These are phyloP conservation scores for Cephus spinipes DNA, from an alignment of 2,888 invertebrate species.

Conservation along the genomic window DNA sequence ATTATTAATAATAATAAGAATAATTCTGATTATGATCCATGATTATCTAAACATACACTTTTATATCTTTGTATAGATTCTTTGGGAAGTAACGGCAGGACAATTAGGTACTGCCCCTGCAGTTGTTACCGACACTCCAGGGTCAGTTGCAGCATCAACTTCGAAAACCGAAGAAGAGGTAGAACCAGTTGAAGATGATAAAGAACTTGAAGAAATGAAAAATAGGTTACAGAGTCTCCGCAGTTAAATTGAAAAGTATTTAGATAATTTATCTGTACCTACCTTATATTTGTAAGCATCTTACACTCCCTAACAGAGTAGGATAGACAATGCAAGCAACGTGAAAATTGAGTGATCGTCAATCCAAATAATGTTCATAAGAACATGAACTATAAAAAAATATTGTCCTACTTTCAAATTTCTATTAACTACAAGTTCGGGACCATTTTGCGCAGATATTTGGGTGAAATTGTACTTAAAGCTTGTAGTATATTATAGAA, in stretches of 20 bases:
- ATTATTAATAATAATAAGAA: not conserved
- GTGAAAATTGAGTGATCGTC: not conserved
- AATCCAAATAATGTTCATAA: not conserved
- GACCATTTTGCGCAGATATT: not conserved
- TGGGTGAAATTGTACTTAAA: not conserved
- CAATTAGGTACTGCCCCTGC: constrained; percentile 92
- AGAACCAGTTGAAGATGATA: constrained; percentile 76
- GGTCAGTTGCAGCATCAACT: constrained; percentile 71
- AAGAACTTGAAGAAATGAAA: constrained; percentile 93
- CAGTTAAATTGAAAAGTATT: constrained; percentile 72
- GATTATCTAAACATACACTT: not conserved
- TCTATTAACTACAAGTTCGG: not conserved
- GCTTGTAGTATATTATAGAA: not conserved
- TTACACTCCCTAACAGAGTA: not conserved
- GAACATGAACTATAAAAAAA: not conserved
- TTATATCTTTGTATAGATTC: constrained; percentile 67
- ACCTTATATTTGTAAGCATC: not conserved
- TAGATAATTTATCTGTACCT: constrained; percentile 7
- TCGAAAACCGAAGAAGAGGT: constrained; percentile 72
- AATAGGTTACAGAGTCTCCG: constrained; percentile 87
- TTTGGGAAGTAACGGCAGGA: constrained; percentile 92
- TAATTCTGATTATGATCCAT: not conserved
- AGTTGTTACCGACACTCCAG: constrained; percentile 76
- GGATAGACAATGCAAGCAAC: not conserved
- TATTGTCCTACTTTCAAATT: not conserved